Conservation (phyloP, 2,113 vertebrate genomes). For the Furnarius figulus region DNA sequence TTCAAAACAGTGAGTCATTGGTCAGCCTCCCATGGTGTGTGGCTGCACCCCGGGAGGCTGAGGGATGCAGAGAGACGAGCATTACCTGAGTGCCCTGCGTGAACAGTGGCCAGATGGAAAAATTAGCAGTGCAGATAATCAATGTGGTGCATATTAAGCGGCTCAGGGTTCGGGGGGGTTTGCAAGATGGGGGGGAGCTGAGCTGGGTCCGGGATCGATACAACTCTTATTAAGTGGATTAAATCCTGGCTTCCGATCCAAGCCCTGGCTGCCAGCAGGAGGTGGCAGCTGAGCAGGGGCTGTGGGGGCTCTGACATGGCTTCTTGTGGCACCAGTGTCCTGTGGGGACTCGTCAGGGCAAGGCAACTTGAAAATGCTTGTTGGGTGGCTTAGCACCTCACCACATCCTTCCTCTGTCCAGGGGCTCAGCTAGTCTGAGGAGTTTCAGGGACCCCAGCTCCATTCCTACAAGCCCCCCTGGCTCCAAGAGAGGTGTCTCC, state of each 20-base stretch:
- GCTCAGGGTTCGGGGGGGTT: neutral
- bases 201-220: neutral
- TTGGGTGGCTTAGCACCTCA: neutral
- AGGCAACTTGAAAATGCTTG: neutral
- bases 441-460: neutral
- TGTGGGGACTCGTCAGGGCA: accelerated
- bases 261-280: neutral
- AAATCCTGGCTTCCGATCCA: neutral
- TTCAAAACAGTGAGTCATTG: neutral
- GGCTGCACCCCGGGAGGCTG: neutral
- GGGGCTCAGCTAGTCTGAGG: neutral
- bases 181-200: neutral
- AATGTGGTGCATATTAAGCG: slow-evolving; percentile 35
- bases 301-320: accelerated
- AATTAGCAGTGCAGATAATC: slow-evolving; percentile 52
- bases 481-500: neutral
- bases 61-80: neutral
- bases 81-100: neutral
- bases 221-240: slow-evolving; percentile 33
- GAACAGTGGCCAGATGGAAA: slow-evolving; percentile 10
- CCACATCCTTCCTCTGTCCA: neutral
- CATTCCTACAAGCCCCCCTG: too few relatives aligned
- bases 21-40: neutral
- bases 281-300: neutral
- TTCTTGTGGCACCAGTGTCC: neutral